Evolutionary conservation across 2,113 vertebrate species (phyloP).

Genomic region (Danio rerio): GRCz12tu NC_133189.1:40338501-40339000

Average conservation of each 20-base stretch:
- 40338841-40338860: conserved; percentile 73
- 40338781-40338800: conserved; percentile 54
- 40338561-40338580: conserved; percentile 26
- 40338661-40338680: conserved; percentile 30
- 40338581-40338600: conserved; percentile 11
- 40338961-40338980: conserved; percentile 76
- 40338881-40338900: conserved; percentile 40
- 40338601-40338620: background rate
- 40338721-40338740: conserved; percentile 61
- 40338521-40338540: background rate
- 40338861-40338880: conserved; percentile 63
- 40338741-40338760: conserved; percentile 73
- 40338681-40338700: conserved; percentile 21
- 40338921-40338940: conserved; percentile 59
- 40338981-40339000: conserved; percentile 34
- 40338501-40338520: background rate
- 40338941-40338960: conserved; percentile 62
- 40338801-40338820: conserved; percentile 40
- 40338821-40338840: conserved; percentile 25
- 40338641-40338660: conserved; percentile 29
- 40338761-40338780: conserved; percentile 60
- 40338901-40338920: conserved; percentile 31
- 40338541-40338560: background rate
- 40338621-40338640: conserved; percentile 5
- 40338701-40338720: conserved; percentile 59